phyloP scores from a whole-genome alignment of 2,113 vertebrate genomes.

The Ramphastos sulfuratus region DNA sequence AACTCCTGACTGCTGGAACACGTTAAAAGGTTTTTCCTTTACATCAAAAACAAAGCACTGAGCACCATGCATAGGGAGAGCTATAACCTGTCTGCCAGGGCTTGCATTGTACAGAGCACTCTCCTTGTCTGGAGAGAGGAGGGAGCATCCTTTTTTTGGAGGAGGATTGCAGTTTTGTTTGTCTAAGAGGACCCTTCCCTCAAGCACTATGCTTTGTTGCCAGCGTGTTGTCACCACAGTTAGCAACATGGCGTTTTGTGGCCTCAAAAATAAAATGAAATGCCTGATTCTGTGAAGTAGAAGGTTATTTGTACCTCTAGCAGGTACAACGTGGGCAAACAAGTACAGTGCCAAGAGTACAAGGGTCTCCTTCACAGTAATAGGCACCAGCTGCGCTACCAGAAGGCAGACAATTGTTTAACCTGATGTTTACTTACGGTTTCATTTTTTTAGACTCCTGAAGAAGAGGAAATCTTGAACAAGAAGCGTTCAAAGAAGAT shows the following conservation, averaged over 20 bases:
- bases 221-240: not conserved
- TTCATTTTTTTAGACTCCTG: conserved; percentile 83
- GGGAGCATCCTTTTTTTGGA: not conserved
- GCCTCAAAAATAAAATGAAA: not conserved
- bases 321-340: not conserved
- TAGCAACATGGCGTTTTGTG: not conserved
- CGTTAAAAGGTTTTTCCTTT: not conserved
- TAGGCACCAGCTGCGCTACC: not conserved
- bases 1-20: not conserved
- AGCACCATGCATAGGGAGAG: rapidly evolving
- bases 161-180: not conserved
- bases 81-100: not conserved
- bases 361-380: not conserved
- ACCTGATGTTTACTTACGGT: not conserved
- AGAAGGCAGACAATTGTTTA: not conserved
- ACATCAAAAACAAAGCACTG: not conserved
- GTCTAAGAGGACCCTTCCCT: not conserved
- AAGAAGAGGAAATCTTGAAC: conserved; percentile 96
- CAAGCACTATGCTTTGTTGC: not conserved
- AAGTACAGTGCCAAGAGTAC: not conserved
- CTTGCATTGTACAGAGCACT: not conserved
- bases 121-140: not conserved
- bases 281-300: not conserved
- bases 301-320: not conserved
- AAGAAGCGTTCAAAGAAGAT: conserved; percentile 98